Conservation (phyloP, 2,113 vertebrate species). For the Indicator indicator region DNA sequence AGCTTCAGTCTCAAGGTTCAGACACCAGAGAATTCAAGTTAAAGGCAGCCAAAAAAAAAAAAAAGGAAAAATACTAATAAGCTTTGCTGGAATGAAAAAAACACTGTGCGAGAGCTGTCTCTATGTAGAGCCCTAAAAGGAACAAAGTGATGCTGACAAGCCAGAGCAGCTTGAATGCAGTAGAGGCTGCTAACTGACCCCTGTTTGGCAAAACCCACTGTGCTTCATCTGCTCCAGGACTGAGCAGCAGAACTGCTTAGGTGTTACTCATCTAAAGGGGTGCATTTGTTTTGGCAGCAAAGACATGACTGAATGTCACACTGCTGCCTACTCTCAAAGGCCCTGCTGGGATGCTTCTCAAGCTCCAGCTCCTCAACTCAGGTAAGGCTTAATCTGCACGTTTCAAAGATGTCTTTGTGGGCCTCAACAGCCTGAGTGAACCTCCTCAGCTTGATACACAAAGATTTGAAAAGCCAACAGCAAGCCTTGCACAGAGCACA, state of each 20-base stretch:
- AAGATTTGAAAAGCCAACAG: neutral
- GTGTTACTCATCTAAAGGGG: neutral
- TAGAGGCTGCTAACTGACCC: neutral
- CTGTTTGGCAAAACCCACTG: neutral
- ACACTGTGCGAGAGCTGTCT: accelerated
- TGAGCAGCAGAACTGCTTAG: neutral
- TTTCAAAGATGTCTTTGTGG: neutral
- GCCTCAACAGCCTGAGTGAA: neutral
- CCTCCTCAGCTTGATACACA: neutral
- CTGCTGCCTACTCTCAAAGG: neutral
- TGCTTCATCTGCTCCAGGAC: neutral
- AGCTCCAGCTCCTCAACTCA: neutral
- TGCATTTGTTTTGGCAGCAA: neutral
- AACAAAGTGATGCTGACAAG: neutral
- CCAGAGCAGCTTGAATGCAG: neutral
- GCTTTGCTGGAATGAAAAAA: neutral
- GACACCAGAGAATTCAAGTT: neutral
- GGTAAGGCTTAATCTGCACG: neutral
- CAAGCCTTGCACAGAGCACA: neutral
- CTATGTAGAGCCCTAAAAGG: neutral
- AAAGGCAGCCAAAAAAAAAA: neutral
- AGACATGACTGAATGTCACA: neutral
- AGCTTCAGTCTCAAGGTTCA: accelerated
- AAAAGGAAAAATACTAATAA: neutral
- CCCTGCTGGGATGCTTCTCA: neutral